Evolutionary conservation across 2,797 vertebrate species (phyloP).

Genomic region (Danio albolineatus): DNA sequence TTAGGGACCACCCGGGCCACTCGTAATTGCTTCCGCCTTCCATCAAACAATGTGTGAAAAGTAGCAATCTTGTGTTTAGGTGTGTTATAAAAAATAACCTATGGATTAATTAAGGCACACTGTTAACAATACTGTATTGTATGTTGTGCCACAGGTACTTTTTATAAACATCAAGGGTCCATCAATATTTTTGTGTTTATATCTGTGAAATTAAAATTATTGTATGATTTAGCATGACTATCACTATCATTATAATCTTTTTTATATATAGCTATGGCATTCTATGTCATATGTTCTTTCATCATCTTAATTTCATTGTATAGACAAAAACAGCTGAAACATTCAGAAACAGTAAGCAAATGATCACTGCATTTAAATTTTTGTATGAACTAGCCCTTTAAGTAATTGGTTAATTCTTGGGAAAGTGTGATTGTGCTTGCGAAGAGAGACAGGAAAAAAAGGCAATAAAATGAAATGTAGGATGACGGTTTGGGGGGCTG

Average conservation of each 20-base stretch:
- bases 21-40: constrained; percentile 77
- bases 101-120: neutral
- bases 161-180: neutral
- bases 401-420: constrained; percentile 62
- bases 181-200: no score
- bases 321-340: neutral
- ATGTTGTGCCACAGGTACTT: neutral
- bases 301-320: neutral
- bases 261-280: neutral
- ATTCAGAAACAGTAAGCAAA: neutral
- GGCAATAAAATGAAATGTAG: constrained; percentile 76
- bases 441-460: constrained; percentile 73
- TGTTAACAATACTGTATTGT: constrained; percentile 6
- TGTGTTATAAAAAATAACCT: constrained; percentile 1
- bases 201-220: neutral
- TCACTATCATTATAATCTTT: neutral
- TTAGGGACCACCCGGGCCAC: constrained; percentile 73
- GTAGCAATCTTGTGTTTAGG: neutral
- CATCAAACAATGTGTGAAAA: constrained; percentile 58
- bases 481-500: constrained; percentile 70
- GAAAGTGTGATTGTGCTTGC: constrained; percentile 64
- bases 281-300: neutral
- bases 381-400: constrained; percentile 7
- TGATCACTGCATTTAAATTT: neutral
- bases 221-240: neutral